phyloP scores from a whole-genome alignment of 2,797 vertebrate species.

The Leptoclinus maculatus region DNA sequence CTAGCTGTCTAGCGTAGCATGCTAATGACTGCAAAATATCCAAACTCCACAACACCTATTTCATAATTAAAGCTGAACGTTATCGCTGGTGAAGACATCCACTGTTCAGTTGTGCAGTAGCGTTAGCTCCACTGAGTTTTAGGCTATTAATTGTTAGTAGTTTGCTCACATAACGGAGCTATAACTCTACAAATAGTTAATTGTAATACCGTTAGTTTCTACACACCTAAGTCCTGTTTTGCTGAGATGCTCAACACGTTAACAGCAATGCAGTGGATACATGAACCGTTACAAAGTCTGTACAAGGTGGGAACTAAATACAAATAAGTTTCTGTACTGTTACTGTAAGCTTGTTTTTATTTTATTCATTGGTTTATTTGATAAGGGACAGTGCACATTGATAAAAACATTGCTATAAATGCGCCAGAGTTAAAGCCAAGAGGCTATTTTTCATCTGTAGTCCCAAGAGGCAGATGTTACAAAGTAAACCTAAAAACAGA shows the following conservation, averaged over 20 bases:
- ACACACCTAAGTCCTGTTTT: slow-evolving; percentile 14
- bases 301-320: background rate
- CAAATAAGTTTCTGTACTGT: background rate
- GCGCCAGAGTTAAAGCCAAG: no score
- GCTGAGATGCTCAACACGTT: background rate
- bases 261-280: background rate
- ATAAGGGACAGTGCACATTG: no score
- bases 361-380: no score
- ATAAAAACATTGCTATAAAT: no score
- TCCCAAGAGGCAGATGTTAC: no score
- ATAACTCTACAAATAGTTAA: background rate
- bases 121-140: background rate
- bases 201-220: slow-evolving; percentile 2
- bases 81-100: background rate
- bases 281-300: background rate
- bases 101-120: no score
- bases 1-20: slow-evolving; percentile 55
- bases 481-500: no score
- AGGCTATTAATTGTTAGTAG: background rate
- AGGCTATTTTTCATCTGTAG: no score
- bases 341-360: background rate
- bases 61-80: background rate
- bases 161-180: background rate
- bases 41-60: slow-evolving; percentile 2
- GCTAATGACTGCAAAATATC: slow-evolving; percentile 45